A percentile compares a stretch with the other conserved stretches of the same genome.
phyloP scores from a whole-genome alignment of 2,797 vertebrate genomes.

The Pipistrellus pipistrellus region DNA sequence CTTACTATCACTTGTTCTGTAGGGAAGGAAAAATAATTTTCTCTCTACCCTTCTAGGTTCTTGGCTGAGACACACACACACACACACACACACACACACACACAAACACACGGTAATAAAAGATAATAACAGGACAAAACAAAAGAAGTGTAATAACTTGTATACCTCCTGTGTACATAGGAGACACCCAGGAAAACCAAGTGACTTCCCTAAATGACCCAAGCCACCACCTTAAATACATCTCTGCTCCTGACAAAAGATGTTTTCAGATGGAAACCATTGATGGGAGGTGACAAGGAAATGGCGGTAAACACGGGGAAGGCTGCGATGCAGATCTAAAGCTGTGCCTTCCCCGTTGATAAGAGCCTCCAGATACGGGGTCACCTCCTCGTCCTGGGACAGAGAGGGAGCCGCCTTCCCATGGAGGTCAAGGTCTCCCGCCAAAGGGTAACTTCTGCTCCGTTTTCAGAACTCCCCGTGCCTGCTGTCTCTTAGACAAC shows the following conservation, averaged over 20 bases:
- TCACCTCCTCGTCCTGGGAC: not conserved
- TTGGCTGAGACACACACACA: not conserved
- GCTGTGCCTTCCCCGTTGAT: not conserved
- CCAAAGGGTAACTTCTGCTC: not conserved
- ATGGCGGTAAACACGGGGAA: not conserved
- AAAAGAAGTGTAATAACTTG: not conserved
- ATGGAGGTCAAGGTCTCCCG: not conserved
- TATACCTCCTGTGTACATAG: not conserved
- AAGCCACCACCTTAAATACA: not conserved
- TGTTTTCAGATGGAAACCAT: no score
- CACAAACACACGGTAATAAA: not conserved
- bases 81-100: not conserved
- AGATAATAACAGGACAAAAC: not conserved
- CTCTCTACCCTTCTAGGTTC: not conserved
- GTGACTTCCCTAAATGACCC: not conserved
- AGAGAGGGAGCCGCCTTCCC: not conserved
- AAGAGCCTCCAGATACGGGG: not conserved
- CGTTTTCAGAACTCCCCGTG: not conserved
- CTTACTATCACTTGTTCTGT: conserved; percentile 19
- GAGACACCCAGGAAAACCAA: not conserved
- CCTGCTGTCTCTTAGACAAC: not conserved
- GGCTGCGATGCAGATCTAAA: not conserved
- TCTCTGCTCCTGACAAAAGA: no score
- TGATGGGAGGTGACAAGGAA: no score
- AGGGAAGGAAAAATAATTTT: conserved; percentile 8